These are phyloP conservation scores for Anser cygnoides DNA, from an alignment of 2,113 vertebrate genomes.

Conservation along the genomic window DNA sequence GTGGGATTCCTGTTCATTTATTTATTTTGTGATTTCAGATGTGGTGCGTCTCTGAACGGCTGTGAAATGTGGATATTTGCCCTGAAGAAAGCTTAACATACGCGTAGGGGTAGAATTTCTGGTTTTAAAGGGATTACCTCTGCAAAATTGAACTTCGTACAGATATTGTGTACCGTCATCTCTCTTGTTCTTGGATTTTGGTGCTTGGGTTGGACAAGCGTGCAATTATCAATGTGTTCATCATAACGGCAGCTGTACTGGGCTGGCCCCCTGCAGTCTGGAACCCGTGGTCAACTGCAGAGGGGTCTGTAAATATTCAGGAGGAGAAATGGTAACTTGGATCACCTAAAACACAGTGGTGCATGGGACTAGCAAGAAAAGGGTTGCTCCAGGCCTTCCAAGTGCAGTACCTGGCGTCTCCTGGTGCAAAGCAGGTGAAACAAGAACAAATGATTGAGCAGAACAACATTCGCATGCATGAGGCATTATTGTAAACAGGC, in stretches of 20 bases:
- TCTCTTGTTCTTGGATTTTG: background rate
- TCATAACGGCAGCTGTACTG: accelerated
- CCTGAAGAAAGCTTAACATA: background rate
- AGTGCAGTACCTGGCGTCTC: background rate
- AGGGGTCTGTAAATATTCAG: background rate
- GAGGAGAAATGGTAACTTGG: background rate
- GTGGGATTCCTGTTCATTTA: background rate
- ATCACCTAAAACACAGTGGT: background rate
- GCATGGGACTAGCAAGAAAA: background rate
- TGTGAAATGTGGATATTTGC: background rate
- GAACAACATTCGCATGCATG: accelerated
- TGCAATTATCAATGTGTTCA: background rate
- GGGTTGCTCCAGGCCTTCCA: background rate
- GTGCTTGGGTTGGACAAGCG: background rate
- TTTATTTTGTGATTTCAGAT: background rate
- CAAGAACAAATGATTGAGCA: background rate
- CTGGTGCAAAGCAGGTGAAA: background rate
- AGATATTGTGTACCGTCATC: background rate
- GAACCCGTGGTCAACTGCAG: background rate
- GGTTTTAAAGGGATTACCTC: background rate
- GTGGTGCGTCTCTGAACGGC: background rate
- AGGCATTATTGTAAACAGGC: background rate
- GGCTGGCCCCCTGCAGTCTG: background rate
- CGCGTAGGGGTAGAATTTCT: background rate
- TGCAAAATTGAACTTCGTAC: background rate